A percentile compares a stretch with the other conserved stretches of the same genome.
Evolutionary conservation across 2,113 vertebrate genomes (phyloP).

Genomic region (Brienomyrus longianalis): DNA sequence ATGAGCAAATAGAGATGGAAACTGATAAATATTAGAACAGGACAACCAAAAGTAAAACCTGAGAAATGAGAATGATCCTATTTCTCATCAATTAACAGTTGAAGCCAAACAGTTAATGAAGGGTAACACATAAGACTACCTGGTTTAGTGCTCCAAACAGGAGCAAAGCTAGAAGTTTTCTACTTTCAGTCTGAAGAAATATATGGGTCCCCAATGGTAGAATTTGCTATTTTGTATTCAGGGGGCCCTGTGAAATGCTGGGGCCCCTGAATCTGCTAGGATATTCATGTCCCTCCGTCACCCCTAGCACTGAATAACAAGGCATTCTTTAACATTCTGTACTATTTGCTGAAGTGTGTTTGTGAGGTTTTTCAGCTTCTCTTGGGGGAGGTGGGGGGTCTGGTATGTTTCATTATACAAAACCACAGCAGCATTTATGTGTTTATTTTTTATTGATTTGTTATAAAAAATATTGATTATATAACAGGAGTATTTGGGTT

Average conservation of each 20-base stretch:
- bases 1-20: neutral
- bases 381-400: neutral
- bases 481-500: neutral
- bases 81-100: neutral
- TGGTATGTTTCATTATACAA: neutral
- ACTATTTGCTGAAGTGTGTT: neutral
- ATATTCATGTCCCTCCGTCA: neutral
- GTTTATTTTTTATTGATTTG: neutral
- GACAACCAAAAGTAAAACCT: neutral
- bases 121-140: neutral
- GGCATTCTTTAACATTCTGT: neutral
- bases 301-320: neutral
- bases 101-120: neutral
- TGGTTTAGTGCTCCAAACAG: neutral
- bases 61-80: neutral
- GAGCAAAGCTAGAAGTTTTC: neutral
- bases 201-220: neutral
- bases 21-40: neutral
- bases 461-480: neutral
- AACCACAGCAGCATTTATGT: neutral
- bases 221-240: neutral
- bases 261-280: neutral
- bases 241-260: too few species aligned
- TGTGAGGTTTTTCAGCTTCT: neutral
- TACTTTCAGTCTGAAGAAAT: neutral